phyloP scores from a whole-genome alignment of 2,888 invertebrate genomes.

The Linyphia triangularis region DNA sequence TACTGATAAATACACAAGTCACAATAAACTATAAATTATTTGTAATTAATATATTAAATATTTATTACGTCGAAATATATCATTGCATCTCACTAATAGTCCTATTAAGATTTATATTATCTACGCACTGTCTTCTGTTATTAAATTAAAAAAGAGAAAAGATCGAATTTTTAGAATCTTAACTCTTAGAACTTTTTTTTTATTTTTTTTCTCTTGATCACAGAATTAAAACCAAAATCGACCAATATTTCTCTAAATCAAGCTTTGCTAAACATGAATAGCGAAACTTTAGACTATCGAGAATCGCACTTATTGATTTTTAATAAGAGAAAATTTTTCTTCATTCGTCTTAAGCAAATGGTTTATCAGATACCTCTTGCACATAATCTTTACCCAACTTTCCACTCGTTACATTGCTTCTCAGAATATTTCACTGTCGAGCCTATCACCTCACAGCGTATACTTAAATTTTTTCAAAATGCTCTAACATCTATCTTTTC shows the following conservation, averaged over 20 bases:
- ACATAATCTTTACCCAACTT: constrained; percentile 56
- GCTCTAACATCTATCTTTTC: constrained; percentile 66
- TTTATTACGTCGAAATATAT: no score
- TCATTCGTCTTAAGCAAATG: constrained; percentile 52
- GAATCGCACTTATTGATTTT: constrained; percentile 67
- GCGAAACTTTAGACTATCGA: constrained; percentile 42
- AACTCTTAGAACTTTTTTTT: no score
- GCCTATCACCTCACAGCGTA: constrained; percentile 25
- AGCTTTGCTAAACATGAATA: neutral
- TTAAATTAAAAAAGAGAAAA: neutral
- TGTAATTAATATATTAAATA: no score
- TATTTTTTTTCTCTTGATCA: neutral
- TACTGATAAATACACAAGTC: no score
- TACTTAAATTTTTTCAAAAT: constrained; percentile 67
- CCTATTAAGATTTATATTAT: no score
- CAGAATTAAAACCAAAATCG: neutral
- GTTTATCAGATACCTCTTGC: constrained; percentile 52
- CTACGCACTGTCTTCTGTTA: neutral
- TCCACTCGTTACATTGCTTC: constrained; percentile 33
- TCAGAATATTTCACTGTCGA: constrained; percentile 55
- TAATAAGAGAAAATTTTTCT: constrained; percentile 53
- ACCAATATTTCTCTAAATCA: neutral
- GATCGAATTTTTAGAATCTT: no score
- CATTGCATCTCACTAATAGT: no score
- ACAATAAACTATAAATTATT: no score